Evolutionary conservation across 2,888 invertebrate species (phyloP).

Genomic region (Lasioglossum oenotherae): DNA sequence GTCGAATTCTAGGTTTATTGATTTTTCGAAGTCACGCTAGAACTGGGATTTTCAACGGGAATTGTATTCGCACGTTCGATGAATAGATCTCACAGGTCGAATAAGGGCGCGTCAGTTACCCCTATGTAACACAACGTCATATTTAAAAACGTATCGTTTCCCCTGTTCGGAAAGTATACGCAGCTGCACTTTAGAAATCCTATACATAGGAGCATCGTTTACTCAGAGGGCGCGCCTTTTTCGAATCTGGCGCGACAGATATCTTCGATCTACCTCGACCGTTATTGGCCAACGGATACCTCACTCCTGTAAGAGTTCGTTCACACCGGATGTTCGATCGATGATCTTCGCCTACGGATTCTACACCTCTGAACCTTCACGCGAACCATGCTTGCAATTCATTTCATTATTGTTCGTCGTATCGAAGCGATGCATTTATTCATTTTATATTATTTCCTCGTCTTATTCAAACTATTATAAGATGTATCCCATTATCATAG

Average conservation of each 20-base stretch:
- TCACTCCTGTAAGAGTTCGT: slow-evolving; percentile 36
- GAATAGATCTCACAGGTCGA: not conserved
- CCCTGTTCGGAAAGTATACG: slow-evolving; percentile 45
- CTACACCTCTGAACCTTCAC: not conserved
- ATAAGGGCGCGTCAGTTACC: slow-evolving; percentile 7
- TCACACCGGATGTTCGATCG: slow-evolving; percentile 20
- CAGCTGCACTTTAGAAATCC: slow-evolving; percentile 52
- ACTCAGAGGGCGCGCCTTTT: slow-evolving; percentile 51
- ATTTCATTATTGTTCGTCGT: not conserved
- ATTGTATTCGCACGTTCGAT: not conserved
- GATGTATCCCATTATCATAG: too few species aligned
- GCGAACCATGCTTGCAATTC: not conserved
- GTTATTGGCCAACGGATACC: slow-evolving; percentile 43
- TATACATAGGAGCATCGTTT: slow-evolving; percentile 54
- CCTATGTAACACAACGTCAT: not conserved
- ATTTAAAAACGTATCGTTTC: slow-evolving; percentile 48
- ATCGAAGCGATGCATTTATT: not conserved
- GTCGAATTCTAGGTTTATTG: not conserved
- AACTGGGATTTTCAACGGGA: not conserved
- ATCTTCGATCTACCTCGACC: slow-evolving; percentile 49
- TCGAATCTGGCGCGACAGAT: slow-evolving; percentile 54
- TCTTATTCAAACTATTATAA: not conserved
- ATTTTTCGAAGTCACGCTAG: not conserved
- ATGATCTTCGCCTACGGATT: slow-evolving; percentile 1
- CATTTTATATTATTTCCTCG: not conserved